Conservation (phyloP, 2,797 vertebrate species). For the Cuculus canorus region DNA sequence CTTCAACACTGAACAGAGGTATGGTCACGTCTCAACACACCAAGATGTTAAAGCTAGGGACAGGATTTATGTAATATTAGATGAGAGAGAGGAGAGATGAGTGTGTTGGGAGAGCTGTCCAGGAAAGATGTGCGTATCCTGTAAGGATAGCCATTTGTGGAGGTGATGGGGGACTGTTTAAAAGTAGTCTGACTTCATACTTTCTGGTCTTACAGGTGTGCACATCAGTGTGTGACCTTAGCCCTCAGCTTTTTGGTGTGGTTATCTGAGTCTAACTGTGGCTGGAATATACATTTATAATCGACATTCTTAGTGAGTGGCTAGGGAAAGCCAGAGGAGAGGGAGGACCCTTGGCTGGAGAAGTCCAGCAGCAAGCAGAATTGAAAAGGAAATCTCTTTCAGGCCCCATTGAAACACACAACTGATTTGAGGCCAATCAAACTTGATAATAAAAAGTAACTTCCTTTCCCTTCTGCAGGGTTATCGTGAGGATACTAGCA, state of each 20-base stretch:
- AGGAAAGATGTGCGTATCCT: neutral
- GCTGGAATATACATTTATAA: neutral
- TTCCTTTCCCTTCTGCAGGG: neutral
- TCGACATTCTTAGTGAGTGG: neutral
- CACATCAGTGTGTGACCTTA: neutral
- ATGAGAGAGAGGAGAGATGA: neutral
- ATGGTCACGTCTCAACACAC: neutral
- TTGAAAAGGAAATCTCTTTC: neutral
- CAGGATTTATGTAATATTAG: neutral
- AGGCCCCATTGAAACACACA: neutral
- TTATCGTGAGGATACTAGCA: neutral
- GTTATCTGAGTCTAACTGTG: neutral
- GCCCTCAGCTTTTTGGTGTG: neutral
- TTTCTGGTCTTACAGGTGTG: neutral
- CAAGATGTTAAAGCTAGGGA: neutral
- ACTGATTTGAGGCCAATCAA: neutral
- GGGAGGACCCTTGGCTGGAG: neutral
- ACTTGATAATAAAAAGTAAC: neutral
- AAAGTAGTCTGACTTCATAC: neutral
- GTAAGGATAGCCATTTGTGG: neutral
- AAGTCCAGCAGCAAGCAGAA: neutral
- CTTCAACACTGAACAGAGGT: slow-evolving; percentile 99
- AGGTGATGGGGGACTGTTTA: neutral
- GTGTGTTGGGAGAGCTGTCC: neutral
- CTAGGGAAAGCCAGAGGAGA: neutral